Evolutionary conservation across 2,888 invertebrate genomes (phyloP).

Genomic region (Encarsia formosa): DNA sequence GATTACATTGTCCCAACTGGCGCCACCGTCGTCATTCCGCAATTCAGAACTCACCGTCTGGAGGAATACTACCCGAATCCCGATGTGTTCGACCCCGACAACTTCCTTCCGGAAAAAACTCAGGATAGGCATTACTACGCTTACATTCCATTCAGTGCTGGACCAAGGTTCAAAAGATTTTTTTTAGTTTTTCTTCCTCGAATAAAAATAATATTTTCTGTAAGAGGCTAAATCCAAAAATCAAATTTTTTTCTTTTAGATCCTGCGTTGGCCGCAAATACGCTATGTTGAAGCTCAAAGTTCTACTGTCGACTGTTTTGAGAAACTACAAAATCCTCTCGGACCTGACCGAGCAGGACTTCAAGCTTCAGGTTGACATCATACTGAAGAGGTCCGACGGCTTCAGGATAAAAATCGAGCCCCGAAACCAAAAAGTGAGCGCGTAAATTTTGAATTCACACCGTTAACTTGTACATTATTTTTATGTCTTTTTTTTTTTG

Average conservation of each 20-base stretch:
- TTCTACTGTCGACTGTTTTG: conserved; percentile 70
- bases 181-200: not conserved
- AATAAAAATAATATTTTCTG: not conserved
- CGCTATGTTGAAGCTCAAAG: conserved; percentile 76
- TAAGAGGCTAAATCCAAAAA: not conserved
- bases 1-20: conserved; percentile 67
- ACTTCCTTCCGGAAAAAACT: conserved; percentile 76
- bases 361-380: conserved; percentile 70
- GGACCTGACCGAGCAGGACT: conserved; percentile 65
- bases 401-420: conserved; percentile 67
- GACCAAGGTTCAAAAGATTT: conserved; percentile 57
- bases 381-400: conserved; percentile 75
- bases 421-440: conserved; percentile 54
- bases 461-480: conserved; percentile 14
- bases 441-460: not conserved
- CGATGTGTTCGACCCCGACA: conserved; percentile 74
- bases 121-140: conserved; percentile 77
- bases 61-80: conserved; percentile 73
- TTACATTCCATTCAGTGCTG: conserved; percentile 78
- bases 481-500: conserved; percentile 1
- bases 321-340: conserved; percentile 70
- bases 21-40: conserved; percentile 65
- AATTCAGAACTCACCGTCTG: conserved; percentile 67
- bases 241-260: conserved; percentile 49
- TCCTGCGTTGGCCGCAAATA: conserved; percentile 67